These are phyloP conservation scores for Basileuterus tristriatus DNA, from an alignment of 2,797 vertebrate genomes.

Conservation along the genomic window DNA sequence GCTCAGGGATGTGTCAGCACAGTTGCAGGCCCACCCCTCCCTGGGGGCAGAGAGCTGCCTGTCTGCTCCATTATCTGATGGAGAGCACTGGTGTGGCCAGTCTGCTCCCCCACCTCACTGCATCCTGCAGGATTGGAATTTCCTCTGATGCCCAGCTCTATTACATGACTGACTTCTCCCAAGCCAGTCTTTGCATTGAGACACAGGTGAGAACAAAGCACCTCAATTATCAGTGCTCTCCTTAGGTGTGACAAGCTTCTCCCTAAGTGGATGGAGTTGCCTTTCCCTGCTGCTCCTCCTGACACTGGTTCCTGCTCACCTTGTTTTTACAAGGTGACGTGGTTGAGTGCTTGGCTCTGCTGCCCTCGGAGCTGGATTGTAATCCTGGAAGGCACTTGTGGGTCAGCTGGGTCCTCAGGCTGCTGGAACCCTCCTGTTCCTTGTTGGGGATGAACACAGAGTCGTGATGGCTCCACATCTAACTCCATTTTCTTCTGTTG, in stretches of 20 bases:
- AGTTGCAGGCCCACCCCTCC: neutral
- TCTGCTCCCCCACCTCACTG: neutral
- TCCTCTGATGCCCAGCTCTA: neutral
- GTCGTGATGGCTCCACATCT: neutral
- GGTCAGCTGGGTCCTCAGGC: neutral
- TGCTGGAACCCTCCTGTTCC: neutral
- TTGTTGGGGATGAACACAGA: neutral
- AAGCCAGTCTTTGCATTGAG: neutral
- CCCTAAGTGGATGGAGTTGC: neutral
- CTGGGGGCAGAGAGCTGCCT: neutral
- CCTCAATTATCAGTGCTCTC: neutral
- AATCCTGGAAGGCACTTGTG: neutral
- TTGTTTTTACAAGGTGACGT: neutral
- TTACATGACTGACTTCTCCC: neutral
- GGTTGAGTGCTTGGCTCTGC: neutral
- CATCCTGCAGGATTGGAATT: neutral
- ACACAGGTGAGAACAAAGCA: neutral
- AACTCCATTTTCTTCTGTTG: neutral
- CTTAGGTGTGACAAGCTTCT: neutral
- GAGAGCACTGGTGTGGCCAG: neutral
- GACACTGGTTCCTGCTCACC: neutral
- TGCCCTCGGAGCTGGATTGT: neutral
- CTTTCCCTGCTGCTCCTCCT: neutral
- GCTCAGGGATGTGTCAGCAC: neutral
- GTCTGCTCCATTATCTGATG: neutral